Evolutionary conservation across 1,140 invertebrate species (phyloP), one percentile per base, ranked within the genome.

Genomic region (Ceratitis capitata): DNA sequence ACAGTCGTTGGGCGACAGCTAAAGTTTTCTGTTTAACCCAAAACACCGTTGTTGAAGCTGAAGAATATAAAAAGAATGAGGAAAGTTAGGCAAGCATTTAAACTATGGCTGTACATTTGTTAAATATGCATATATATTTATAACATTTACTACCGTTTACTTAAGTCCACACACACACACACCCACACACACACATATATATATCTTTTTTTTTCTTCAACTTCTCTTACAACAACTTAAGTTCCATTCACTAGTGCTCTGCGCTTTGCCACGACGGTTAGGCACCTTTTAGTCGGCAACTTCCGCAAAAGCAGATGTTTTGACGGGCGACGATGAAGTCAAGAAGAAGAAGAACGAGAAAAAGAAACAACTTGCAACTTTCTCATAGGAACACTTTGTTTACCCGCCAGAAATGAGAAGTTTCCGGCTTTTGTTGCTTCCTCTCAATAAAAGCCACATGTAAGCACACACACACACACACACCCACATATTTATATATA

Each of bases 381-480:
- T 78, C 69, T 47, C 69, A 26, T 42, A 45, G 39, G 69, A 42
- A 78, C 39, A 78, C 39, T 78, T 45, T 78, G 69, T 78, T 78
- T 78, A 78, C 69, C 39, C 14, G 69, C 69, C 69, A 78, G 69
- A 78, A 78, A 78, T 78, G 69, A 78, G 69, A 78, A 78, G 69
- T 78, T 78, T 78, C 69, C 69, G 69, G 69, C 69, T 78, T 78
- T 78, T 78, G 39, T 78, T 45, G 69, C n/a, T 78, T 78, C 69
- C 69, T 78, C n/a, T 23, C 39, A 45, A 78, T 47, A 26, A 45
- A 78, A 45, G 69, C 19, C 9, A 12, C 69, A 19, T 9, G 23
- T 9, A n/a, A n/a, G 1, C 16, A 45, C 39, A 26, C 69, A 45
- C n/a, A 12, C 39, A 78, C 42, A 0, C n/a, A n/a, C 64, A 32